Evolutionary conservation across 2,797 vertebrate species (phyloP), one percentile per base, ranked within the genome.

Genomic region (Syngnathus acus): DNA sequence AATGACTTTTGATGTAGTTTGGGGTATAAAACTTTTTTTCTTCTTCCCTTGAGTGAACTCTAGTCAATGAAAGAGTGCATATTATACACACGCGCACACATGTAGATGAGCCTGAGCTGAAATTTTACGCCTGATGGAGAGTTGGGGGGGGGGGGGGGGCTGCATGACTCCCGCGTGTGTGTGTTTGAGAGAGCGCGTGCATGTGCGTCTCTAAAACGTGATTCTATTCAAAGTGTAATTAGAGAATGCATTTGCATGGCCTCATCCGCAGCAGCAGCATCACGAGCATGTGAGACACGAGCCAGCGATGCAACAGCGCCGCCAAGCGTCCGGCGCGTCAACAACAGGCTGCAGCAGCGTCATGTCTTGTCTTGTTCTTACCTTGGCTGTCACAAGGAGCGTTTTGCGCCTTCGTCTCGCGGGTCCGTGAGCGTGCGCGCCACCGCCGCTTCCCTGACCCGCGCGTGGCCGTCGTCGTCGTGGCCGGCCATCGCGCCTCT

Each of bases 161-260:
- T 50, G 43, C 45, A 38, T 19, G 63, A n/a, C 63, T 51, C 38
- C 37, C 5, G 62, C 21, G 38, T 10, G 38, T 11, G 59, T 39
- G 58, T 40, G 59, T 89, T 5, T 85, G 85, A 81, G 78, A 69
- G 62, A 23, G 64, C 71, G 84, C 72, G 74, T 50, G 70, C 72
- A 77, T 8, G 57, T 89, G 89, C 87, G 85, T 86, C 86, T 86
- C 81, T 75, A 84, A 89, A 91, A 91, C 88, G 91, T 91, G 88
- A 91, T 88, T 87, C 81, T 83, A 84, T 89, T 89, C 88, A 86
- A 84, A 85, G 81, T 85, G 80, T 82, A 84, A 86, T 89, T 88
- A 86, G 77, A 86, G 82, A 88, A 89, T 87, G 86, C 82, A 87
- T 87, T 83, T 62, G 84, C 82, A 79, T 65, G 67, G 77, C 68